Percentiles rank a stretch among this genome's conserved stretches.
phyloP scores from a whole-genome alignment of 2,797 vertebrate species.

The Apogon hyalosoma region DNA sequence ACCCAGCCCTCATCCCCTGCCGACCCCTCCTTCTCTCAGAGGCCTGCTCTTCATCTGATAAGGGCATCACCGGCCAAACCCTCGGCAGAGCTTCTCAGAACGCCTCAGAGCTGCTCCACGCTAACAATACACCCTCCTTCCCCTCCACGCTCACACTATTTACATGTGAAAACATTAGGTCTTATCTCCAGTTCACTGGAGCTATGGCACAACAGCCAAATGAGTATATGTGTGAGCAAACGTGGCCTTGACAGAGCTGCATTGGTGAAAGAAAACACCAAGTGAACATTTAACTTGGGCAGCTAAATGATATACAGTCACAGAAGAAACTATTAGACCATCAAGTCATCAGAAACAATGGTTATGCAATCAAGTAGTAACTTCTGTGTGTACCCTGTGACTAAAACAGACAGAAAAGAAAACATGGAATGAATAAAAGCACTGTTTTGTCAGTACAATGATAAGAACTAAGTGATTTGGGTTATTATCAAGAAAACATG shows the following conservation, averaged over 20 bases:
- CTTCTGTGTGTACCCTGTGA: too few relatives aligned
- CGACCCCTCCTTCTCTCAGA: conserved; percentile 70
- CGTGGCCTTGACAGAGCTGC: conserved; percentile 49
- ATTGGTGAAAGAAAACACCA: conserved; percentile 8
- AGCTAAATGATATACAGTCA: conserved; percentile 34
- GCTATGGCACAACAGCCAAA: conserved; percentile 73
- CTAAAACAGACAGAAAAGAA: too few relatives aligned
- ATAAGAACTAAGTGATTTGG: too few relatives aligned
- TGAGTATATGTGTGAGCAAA: conserved; percentile 43
- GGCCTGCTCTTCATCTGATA: conserved; percentile 87
- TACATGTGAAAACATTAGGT: conserved; percentile 84
- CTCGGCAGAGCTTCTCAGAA: conserved; percentile 72
- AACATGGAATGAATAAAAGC: too few relatives aligned
- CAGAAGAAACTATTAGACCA: too few relatives aligned
- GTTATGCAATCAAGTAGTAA: too few relatives aligned
- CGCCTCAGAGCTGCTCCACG: conserved; percentile 66
- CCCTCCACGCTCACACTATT: conserved; percentile 72
- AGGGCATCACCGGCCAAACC: conserved; percentile 72
- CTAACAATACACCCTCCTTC: conserved; percentile 78
- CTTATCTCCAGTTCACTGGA: conserved; percentile 83
- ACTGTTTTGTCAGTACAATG: too few relatives aligned
- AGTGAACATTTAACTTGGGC: conserved; percentile 27
- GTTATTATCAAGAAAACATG: too few relatives aligned
- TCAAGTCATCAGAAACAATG: too few relatives aligned
- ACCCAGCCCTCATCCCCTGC: conserved; percentile 56